Percentiles rank a stretch among this genome's conserved stretches.
phyloP scores from a whole-genome alignment of 2,797 vertebrate species.

The Pantherophis alleghaniensis region DNA sequence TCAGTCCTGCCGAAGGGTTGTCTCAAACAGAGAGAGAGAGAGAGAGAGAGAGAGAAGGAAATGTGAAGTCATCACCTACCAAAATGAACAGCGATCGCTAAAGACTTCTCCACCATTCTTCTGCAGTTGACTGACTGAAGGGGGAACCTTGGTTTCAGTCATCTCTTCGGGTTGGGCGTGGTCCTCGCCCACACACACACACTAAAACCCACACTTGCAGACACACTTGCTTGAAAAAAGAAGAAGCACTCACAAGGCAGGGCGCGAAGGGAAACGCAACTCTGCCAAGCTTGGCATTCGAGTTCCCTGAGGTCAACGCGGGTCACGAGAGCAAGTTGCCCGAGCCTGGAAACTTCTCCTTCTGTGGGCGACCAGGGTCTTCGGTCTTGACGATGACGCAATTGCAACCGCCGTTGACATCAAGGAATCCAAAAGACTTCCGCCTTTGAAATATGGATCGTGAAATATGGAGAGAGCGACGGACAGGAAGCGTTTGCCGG shows the following conservation, averaged over 20 bases:
- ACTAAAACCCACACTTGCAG: neutral
- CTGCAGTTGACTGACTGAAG: constrained; percentile 13
- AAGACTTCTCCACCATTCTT: constrained; percentile 60
- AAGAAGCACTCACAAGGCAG: constrained; percentile 33
- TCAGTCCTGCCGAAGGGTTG: neutral
- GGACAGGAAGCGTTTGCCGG: neutral
- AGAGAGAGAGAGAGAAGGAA: too few relatives aligned
- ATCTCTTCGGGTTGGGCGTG: neutral
- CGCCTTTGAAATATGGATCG: neutral
- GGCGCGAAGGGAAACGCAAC: constrained; percentile 26
- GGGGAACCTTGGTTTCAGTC: constrained; percentile 56
- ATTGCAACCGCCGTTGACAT: neutral
- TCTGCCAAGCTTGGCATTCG: constrained; percentile 44
- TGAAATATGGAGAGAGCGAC: neutral
- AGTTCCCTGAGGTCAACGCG: constrained; percentile 51
- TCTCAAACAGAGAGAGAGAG: too few relatives aligned
- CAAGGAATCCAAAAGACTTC: neutral
- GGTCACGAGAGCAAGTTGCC: neutral
- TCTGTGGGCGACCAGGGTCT: neutral
- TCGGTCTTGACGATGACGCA: neutral
- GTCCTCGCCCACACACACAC: neutral
- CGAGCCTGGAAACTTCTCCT: neutral
- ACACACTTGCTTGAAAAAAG: neutral
- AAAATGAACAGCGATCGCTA: constrained; percentile 42
- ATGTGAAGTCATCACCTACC: constrained; percentile 52